These are phyloP conservation scores for Alfaro cultratus DNA, from an alignment of 2,797 vertebrate species.

Conservation along the genomic window DNA sequence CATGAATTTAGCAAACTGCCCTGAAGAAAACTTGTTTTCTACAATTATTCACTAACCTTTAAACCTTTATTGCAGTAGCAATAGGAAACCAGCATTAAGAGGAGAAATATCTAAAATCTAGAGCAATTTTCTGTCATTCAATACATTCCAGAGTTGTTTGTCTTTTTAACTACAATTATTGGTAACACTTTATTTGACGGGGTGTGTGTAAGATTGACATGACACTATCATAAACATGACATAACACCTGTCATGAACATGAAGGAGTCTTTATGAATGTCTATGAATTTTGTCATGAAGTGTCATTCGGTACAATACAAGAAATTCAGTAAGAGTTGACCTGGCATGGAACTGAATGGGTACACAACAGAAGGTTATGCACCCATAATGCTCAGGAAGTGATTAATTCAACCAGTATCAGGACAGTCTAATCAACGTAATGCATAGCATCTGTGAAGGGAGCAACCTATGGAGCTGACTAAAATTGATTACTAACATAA, in stretches of 20 bases:
- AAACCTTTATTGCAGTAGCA: not conserved
- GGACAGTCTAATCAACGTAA: not conserved
- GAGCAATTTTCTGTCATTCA: not conserved
- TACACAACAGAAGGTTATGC: not conserved
- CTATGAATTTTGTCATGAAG: no score
- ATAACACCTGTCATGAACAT: no score
- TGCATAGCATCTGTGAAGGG: not conserved
- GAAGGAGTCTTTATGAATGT: no score
- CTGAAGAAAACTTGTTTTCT: not conserved
- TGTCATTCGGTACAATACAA: not conserved
- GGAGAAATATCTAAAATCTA: not conserved
- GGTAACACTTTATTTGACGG: not conserved
- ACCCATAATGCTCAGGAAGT: not conserved
- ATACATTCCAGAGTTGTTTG: not conserved
- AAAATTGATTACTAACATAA: not conserved
- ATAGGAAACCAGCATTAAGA: not conserved
- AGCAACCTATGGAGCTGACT: not conserved
- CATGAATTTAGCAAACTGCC: not conserved
- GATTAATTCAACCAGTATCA: not conserved
- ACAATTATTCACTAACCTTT: not conserved
- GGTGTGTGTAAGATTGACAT: no score
- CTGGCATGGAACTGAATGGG: not conserved
- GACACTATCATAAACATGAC: no score
- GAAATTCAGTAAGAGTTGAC: not conserved
- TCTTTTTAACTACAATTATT: not conserved